Conservation (phyloP, 1,140 invertebrate species). For the Philopotamus ludificatus region DNA sequence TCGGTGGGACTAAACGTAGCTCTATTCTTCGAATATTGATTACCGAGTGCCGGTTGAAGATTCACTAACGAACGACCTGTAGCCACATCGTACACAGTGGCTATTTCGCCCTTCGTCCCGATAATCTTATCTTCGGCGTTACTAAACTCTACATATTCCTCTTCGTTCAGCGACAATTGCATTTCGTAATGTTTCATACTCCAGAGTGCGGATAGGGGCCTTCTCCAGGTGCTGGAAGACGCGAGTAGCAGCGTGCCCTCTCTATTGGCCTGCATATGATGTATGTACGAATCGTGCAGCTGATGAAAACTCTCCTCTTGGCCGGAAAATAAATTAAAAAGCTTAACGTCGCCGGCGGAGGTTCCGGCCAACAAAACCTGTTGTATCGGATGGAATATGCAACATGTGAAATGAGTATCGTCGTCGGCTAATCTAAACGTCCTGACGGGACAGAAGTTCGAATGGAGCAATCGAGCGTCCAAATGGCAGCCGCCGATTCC, state of each 20-base stretch:
- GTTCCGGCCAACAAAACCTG: constrained; percentile 83
- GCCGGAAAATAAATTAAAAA: constrained; percentile 80
- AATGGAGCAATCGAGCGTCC: constrained; percentile 82
- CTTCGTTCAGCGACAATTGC: constrained; percentile 58
- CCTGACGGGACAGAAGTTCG: constrained; percentile 83
- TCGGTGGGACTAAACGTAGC: constrained; percentile 94
- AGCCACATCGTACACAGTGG: constrained; percentile 81
- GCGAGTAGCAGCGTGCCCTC: constrained; percentile 81
- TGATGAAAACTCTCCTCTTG: constrained; percentile 75
- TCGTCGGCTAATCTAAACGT: constrained; percentile 76
- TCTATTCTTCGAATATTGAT: constrained; percentile 90
- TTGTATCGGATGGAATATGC: constrained; percentile 65
- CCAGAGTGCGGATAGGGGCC: constrained; percentile 85
- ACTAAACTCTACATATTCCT: constrained; percentile 90
- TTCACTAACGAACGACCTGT: constrained; percentile 75
- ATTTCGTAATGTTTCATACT: constrained; percentile 73
- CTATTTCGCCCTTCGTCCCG: constrained; percentile 74
- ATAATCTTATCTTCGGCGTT: constrained; percentile 86
- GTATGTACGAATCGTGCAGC: constrained; percentile 82
- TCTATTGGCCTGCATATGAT: constrained; percentile 62
- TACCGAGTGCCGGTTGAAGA: constrained; percentile 78
- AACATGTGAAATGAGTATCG: constrained; percentile 79
- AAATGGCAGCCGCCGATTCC: constrained; percentile 61
- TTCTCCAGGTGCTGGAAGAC: constrained; percentile 75
- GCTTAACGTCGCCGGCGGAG: constrained; percentile 81